These are phyloP conservation scores for Panorpa germanica DNA, from an alignment of 2,888 invertebrate genomes.

Conservation along the genomic window DNA sequence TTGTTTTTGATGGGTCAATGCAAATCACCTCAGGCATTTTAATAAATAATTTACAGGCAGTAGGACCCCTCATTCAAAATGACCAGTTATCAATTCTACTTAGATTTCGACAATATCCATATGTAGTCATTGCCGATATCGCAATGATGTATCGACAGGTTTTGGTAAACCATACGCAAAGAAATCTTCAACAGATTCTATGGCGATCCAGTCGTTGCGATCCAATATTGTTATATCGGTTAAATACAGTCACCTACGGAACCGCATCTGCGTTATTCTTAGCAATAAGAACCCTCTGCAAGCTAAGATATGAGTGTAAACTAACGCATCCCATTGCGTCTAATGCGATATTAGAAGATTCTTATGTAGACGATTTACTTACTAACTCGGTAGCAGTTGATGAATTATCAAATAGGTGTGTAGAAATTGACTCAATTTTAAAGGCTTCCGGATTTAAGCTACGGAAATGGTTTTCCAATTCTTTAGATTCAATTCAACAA, in stretches of 20 bases:
- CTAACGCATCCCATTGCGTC: slow-evolving; percentile 13
- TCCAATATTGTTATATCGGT: slow-evolving; percentile 12
- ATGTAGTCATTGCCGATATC: slow-evolving; percentile 16
- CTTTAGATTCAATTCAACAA: too few species aligned
- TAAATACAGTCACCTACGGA: slow-evolving; percentile 14
- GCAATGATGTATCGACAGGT: slow-evolving; percentile 17
- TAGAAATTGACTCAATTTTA: too few species aligned
- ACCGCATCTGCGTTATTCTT: slow-evolving; percentile 13
- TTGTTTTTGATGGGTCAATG: slow-evolving; percentile 11
- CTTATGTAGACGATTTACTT: slow-evolving; percentile 13
- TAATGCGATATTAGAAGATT: slow-evolving; percentile 10
- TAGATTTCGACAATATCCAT: slow-evolving; percentile 10
- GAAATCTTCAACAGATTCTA: slow-evolving; percentile 14
- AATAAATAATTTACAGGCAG: slow-evolving; percentile 14
- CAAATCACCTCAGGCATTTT: slow-evolving; percentile 12
- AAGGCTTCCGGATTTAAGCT: too few species aligned
- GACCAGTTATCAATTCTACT: slow-evolving; percentile 13
- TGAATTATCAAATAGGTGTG: too few species aligned
- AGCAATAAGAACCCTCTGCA: slow-evolving; percentile 12
- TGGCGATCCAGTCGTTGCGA: slow-evolving; percentile 12
- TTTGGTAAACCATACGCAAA: slow-evolving; percentile 11
- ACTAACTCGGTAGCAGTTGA: slow-evolving; percentile 11
- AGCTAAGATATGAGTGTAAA: slow-evolving; percentile 13
- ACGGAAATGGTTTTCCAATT: too few species aligned
- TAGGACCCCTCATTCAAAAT: slow-evolving; percentile 16